A percentile compares a stretch with the other conserved stretches of the same genome.
Conservation (phyloP, 2,113 vertebrate genomes). For the Todiramphus saurophagus region DNA sequence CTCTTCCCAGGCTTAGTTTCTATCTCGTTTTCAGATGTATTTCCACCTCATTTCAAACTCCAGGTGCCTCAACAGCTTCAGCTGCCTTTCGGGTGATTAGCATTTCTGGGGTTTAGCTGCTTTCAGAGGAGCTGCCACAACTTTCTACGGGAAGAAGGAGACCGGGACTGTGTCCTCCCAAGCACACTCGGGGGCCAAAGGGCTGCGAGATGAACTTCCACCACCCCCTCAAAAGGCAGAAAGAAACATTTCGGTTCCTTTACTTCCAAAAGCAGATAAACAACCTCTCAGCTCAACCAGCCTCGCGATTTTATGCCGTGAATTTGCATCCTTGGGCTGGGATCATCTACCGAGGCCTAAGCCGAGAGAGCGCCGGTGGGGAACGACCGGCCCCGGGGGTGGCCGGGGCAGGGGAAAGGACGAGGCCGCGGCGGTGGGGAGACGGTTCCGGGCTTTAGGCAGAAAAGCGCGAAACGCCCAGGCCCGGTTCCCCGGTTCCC, state of each 20-base stretch:
- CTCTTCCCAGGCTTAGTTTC: not conserved
- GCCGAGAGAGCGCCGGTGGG: too few relatives aligned
- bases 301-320: too few relatives aligned
- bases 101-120: rapidly evolving
- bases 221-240: not conserved
- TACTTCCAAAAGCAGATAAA: not conserved
- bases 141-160: not conserved
- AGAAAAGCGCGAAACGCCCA: too few relatives aligned
- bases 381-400: too few relatives aligned
- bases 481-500: not conserved
- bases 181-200: too few relatives aligned
- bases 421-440: too few relatives aligned
- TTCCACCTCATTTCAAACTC: not conserved
- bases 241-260: not conserved
- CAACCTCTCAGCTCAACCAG: too few relatives aligned
- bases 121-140: not conserved
- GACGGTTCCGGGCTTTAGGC: not conserved
- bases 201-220: not conserved
- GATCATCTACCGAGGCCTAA: too few relatives aligned
- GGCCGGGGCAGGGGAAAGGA: too few relatives aligned
- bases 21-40: not conserved
- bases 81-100: not conserved
- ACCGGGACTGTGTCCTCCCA: too few relatives aligned
- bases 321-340: too few relatives aligned
- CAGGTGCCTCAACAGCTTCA: not conserved